Evolutionary conservation across 2,113 vertebrate species (phyloP), one percentile per base, ranked within the genome.

Genomic region (Chinchilla lanigera): DNA sequence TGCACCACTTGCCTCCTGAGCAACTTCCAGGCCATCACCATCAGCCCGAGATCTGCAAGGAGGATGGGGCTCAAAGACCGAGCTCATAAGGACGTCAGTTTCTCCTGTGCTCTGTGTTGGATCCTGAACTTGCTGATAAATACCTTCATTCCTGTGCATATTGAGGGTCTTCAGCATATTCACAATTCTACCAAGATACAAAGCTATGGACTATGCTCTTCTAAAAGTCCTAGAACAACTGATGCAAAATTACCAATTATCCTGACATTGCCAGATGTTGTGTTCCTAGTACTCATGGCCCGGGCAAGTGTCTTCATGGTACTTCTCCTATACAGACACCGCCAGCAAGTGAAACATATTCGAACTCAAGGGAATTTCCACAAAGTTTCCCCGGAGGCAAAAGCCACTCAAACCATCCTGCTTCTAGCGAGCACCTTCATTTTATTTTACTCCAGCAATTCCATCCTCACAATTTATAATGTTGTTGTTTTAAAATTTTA

Each of bases 1-100:
- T 83, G 93, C 26, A 87, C 56, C 16, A 89, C 77, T 60, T 96
- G 83, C 69, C 77, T 93, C 61, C 47, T 95, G 69, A 97, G 86
- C 86, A 67, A 11, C 56, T 81, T 91, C 60, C 54, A 67, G 83
- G 77, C 83, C 71, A 17, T 73, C 33, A 69, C 60, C 47, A 80
- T 85, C 54, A 95, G 77, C 56, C 38, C 38, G 10, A 65, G 83
- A 56, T 8, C 47, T 1, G 17, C 12, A 4, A 3, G 33, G 7
- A 58, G 52, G 52, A n/a, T 44, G 44, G 13, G 7, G 10, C 14
- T 47, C 89, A 96, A 78, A 82, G n/a, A 69, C 3, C n/a, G 14
- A 86, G 52, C 12, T 83, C 47, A 26, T 82, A 90, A 44, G 52
- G 54, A 77, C 19, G n/a, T 54, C 0, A 3, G 16, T 41, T 50